Base-by-base conservation (phyloP, 35 echinoderm and acorn worm species). In the Strongylocentrotus purpuratus region DNA sequence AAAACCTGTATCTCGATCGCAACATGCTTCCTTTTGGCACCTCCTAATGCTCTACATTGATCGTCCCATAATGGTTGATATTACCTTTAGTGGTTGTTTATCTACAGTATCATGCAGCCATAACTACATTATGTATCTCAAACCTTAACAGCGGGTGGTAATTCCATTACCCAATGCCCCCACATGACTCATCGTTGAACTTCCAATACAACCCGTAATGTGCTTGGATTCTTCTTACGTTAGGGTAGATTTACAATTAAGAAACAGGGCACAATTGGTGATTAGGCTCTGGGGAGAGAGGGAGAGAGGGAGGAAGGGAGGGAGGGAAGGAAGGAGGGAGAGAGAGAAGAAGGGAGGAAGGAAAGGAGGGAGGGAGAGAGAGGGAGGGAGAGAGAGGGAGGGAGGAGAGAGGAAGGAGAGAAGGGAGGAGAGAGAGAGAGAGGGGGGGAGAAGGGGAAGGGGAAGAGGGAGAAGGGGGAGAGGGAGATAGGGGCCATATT, bases 171-270 rank as follows among this genome's bases (percentile, higher is more conserved):
- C 61, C 61, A 13, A 25, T 22, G 4, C 61, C 61, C 50, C 50
- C 50, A 25, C 25, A 70, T 70, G 61, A 70, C 61, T 70, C 17
- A 70, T 70, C 17, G 61, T 18, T 70, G 18, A 70, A 70, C 61
- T 70, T 55, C 61, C 1, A 25, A 28, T 4, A 28, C 18, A 70
- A 70, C 61, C 25, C 61, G 22, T 70, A 70, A 70, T 70, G 61
- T 70, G 18, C 17, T 70, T 50, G 5, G 48, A 50, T 50, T 50
- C 48, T 50, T 50, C 85, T 31, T 86, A 31, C 25, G 25, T 28
- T 20, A 86, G 25, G 85, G 87, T 33, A 88, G 87, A 88, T 88
- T 46, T 88, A 41, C 87, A 88, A 88, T 88, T 33, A 88, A 88
- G 87, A 41, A 35, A 35, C 13, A 12, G 48, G 48, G 48, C 48